phyloP scores from a whole-genome alignment of 2,888 invertebrate genomes.

The Eupithecia subumbrata region DNA sequence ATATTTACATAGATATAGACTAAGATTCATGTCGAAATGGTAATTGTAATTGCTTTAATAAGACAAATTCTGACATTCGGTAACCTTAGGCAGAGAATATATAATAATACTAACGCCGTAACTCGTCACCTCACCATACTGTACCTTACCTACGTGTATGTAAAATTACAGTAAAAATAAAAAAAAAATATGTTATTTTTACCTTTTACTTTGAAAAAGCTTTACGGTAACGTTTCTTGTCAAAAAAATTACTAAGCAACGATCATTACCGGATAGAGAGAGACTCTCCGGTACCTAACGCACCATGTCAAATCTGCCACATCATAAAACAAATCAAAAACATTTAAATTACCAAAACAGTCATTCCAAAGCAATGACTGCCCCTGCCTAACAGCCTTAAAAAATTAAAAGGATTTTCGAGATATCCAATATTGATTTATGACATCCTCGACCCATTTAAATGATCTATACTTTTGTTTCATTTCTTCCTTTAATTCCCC shows the following conservation, averaged over 20 bases:
- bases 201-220: too few relatives aligned
- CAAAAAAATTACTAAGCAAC: not conserved
- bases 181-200: too few relatives aligned
- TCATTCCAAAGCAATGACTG: constrained; percentile 34
- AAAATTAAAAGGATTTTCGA: constrained; percentile 48
- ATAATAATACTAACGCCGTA: too few relatives aligned
- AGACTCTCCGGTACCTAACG: not conserved
- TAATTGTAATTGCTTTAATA: too few relatives aligned
- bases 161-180: too few relatives aligned
- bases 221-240: too few relatives aligned
- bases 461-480: constrained; percentile 59
- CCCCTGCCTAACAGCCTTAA: constrained; percentile 22
- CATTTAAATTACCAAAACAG: constrained; percentile 32
- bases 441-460: constrained; percentile 48
- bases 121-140: too few relatives aligned
- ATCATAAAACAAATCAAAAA: constrained; percentile 11
- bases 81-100: too few relatives aligned
- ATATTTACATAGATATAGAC: not conserved
- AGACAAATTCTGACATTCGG: too few relatives aligned
- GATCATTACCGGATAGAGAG: not conserved
- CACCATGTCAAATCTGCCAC: not conserved
- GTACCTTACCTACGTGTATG: too few relatives aligned
- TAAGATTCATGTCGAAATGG: too few relatives aligned
- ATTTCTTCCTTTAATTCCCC: constrained; percentile 45
- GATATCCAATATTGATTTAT: constrained; percentile 63